Conservation (phyloP, 2,888 invertebrate species). For the Meteorus colon region DNA sequence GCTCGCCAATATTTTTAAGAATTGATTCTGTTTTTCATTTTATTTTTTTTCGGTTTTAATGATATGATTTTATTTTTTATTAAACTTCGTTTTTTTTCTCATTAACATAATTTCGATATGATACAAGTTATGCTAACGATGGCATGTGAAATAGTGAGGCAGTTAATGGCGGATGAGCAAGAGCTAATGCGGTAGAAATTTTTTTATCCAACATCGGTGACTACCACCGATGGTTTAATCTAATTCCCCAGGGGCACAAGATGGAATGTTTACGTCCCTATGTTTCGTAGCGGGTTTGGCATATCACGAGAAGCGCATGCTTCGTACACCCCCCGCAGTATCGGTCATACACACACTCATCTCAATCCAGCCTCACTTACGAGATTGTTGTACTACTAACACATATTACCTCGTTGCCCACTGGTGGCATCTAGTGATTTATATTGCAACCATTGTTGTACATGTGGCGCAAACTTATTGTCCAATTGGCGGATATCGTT, state of each 20-base stretch:
- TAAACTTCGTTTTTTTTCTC: too few species aligned
- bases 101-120: not conserved
- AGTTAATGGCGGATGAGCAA: conserved; percentile 34
- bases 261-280: conserved; percentile 45
- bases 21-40: not conserved
- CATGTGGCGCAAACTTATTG: not conserved
- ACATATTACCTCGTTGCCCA: conserved; percentile 34
- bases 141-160: conserved; percentile 1
- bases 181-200: conserved; percentile 29
- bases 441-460: conserved; percentile 16
- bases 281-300: conserved; percentile 47
- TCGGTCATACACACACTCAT: conserved; percentile 45
- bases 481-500: conserved; percentile 43
- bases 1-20: not conserved
- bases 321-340: conserved; percentile 49
- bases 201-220: conserved; percentile 18
- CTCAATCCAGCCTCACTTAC: conserved; percentile 37
- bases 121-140: not conserved
- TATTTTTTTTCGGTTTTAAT: not conserved
- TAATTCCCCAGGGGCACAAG: conserved; percentile 40
- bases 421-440: conserved; percentile 51
- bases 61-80: not conserved
- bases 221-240: conserved; percentile 23
- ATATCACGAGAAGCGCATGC: conserved; percentile 47
- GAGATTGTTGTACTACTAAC: conserved; percentile 39